Percentiles rank a stretch among this genome's conserved stretches.
Conservation (phyloP, 2,888 invertebrate species). For the Antitype chi region DNA sequence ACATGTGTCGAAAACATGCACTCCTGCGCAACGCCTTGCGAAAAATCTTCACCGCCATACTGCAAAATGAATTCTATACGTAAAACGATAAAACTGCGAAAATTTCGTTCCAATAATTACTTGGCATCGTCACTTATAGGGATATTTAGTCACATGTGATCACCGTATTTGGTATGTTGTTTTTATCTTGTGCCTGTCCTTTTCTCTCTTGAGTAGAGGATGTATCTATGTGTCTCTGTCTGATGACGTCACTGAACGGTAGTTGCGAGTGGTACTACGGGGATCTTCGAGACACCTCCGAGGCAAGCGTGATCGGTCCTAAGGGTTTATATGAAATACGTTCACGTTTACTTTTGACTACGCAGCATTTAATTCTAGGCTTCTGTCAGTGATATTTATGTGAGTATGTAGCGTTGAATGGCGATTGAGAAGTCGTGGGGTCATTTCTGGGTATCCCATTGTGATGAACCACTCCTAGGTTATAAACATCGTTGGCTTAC, state of each 20-base stretch:
- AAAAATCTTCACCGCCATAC: conserved; percentile 53
- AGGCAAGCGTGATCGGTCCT: conserved; percentile 57
- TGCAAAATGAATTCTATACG: conserved; percentile 71
- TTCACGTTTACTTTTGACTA: conserved; percentile 19
- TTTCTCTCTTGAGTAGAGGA: conserved; percentile 59
- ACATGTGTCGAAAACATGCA: conserved; percentile 78
- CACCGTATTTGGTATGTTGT: conserved; percentile 88
- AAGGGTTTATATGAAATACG: conserved; percentile 45
- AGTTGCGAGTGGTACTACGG: conserved; percentile 73
- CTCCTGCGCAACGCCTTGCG: conserved; percentile 71
- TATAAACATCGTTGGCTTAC: conserved; percentile 4
- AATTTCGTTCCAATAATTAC: conserved; percentile 76
- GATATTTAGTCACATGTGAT: conserved; percentile 88
- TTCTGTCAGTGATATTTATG: conserved; percentile 34
- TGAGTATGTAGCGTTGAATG: conserved; percentile 44
- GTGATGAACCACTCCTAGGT: conserved; percentile 38
- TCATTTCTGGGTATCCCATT: conserved; percentile 41
- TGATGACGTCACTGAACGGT: conserved; percentile 86
- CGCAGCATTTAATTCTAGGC: conserved; percentile 17
- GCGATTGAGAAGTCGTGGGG: conserved; percentile 50
- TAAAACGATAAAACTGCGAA: conserved; percentile 76
- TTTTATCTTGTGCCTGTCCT: conserved; percentile 78
- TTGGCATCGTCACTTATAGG: conserved; percentile 77
- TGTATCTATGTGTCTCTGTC: conserved; percentile 74
- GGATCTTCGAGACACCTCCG: conserved; percentile 67